These are phyloP conservation scores for Avahi laniger DNA, from an alignment of 2,797 vertebrate species.

Conservation along the genomic window DNA sequence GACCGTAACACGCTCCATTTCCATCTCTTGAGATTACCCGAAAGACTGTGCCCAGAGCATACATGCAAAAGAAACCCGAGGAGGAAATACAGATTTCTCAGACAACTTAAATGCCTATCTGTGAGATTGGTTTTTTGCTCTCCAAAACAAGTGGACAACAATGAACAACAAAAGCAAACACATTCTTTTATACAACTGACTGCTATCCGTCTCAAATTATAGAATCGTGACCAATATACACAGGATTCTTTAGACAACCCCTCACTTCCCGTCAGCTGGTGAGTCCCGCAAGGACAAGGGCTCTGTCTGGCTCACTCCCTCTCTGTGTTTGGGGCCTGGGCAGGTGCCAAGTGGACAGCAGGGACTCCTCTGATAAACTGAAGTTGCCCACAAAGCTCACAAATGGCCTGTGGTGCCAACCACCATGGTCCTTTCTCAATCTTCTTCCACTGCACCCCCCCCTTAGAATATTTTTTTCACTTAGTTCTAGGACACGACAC, in stretches of 20 bases:
- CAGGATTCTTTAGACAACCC: background rate
- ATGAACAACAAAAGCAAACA: background rate
- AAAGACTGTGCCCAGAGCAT: background rate
- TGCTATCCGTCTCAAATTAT: background rate
- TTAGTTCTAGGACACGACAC: background rate
- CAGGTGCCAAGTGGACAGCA: background rate
- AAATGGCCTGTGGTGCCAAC: background rate
- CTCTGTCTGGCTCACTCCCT: background rate
- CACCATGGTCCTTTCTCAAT: background rate
- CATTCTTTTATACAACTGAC: background rate
- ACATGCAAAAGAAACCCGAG: background rate
- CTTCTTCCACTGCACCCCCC: background rate
- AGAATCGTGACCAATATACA: background rate
- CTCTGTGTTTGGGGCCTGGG: background rate
- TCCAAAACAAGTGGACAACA: background rate
- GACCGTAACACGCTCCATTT: background rate
- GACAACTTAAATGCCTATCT: background rate
- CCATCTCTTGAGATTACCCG: background rate
- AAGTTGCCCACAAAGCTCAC: background rate
- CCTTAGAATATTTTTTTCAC: background rate
- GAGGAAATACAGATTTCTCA: constrained; percentile 3
- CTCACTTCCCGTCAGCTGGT: background rate
- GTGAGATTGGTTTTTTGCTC: background rate
- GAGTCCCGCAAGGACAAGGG: background rate
- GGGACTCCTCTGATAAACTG: background rate